Evolutionary conservation across 2,113 vertebrate species (phyloP).

Genomic region (Myotis lucifugus): DNA sequence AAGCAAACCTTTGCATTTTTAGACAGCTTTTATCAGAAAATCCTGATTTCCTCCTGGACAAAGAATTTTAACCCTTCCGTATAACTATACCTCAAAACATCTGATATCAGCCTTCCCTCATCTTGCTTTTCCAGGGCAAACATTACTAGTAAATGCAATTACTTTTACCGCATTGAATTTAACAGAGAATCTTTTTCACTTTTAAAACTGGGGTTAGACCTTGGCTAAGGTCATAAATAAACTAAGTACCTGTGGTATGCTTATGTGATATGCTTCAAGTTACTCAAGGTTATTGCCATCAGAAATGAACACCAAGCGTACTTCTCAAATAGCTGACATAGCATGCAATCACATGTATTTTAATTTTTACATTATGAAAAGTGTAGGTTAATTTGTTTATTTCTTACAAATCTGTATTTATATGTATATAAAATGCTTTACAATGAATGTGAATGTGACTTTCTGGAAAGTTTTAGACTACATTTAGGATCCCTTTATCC

Average conservation of each 20-base stretch:
- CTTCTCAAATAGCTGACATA: slow-evolving; percentile 36
- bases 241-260: background rate
- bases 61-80: slow-evolving; percentile 52
- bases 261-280: background rate
- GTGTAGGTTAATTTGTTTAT: slow-evolving; percentile 25
- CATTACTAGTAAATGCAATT: background rate
- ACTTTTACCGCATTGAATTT: slow-evolving; percentile 34
- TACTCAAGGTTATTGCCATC: background rate
- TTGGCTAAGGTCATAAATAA: background rate
- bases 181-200: slow-evolving; percentile 1
- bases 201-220: background rate
- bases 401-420: slow-evolving; percentile 65
- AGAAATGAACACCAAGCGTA: background rate
- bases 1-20: background rate
- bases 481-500: slow-evolving; percentile 44
- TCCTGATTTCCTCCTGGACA: background rate
- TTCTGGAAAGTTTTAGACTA: slow-evolving; percentile 50
- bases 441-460: slow-evolving; percentile 63
- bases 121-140: background rate
- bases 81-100: background rate
- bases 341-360: background rate
- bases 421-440: slow-evolving; percentile 68
- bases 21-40: background rate
- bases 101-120: background rate
- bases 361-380: slow-evolving; percentile 53